Conservation (phyloP, 2,113 vertebrate genomes). For the Dinomys branickii region DNA sequence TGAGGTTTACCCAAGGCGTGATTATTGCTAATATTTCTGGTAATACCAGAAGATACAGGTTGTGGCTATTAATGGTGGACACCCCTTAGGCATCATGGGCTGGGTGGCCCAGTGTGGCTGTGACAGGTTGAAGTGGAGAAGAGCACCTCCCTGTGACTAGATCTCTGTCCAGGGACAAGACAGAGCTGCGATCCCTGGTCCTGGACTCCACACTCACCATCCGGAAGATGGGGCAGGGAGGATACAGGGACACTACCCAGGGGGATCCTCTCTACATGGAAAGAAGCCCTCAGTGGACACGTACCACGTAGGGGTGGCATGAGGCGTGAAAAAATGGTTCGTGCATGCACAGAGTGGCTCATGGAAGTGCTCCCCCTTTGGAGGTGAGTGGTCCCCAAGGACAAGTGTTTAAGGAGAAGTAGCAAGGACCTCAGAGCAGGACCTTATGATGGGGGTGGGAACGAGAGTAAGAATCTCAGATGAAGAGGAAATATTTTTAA, state of each 20-base stretch:
- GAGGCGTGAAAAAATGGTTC: neutral
- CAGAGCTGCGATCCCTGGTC: neutral
- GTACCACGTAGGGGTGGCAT: fast-evolving
- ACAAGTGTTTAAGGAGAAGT: neutral
- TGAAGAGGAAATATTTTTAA: neutral
- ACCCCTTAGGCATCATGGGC: neutral
- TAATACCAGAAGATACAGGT: neutral
- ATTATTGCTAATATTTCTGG: neutral
- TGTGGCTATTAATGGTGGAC: no score
- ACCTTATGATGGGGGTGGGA: neutral
- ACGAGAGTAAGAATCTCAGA: neutral
- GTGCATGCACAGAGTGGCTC: neutral
- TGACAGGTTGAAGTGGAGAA: neutral
- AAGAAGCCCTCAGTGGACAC: neutral
- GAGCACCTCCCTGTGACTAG: neutral
- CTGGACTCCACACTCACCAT: neutral
- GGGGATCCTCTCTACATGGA: neutral
- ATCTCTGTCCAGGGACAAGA: neutral
- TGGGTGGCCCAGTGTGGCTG: neutral
- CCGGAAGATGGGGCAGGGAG: neutral
- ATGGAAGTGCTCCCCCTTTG: neutral
- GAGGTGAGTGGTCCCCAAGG: neutral
- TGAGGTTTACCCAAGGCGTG: neutral
- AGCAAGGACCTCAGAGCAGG: neutral
- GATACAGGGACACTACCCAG: fast-evolving